Percentiles rank a stretch among this genome's conserved stretches.
Evolutionary conservation across 2,888 invertebrate species (phyloP).

Genomic region (Axea sp.): DNA sequence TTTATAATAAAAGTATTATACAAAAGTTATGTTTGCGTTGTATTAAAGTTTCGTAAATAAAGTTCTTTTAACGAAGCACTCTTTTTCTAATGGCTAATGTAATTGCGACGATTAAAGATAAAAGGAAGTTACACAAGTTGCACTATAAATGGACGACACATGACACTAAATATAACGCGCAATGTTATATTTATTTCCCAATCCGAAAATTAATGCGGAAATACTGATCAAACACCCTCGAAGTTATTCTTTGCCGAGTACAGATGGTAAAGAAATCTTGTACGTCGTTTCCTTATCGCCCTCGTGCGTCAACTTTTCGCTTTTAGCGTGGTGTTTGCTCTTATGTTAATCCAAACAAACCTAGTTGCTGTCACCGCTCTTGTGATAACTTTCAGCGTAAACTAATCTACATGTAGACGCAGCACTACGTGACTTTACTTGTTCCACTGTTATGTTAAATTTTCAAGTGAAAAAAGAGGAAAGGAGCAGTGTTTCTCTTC

Average conservation of each 20-base stretch:
- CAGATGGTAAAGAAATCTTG: conserved; percentile 19
- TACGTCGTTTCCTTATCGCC: conserved; percentile 33
- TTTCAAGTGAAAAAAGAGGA: no score
- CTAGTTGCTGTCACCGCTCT: conserved; percentile 31
- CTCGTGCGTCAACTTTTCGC: conserved; percentile 24
- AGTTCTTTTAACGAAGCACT: no score
- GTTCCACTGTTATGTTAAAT: no score
- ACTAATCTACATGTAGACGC: conserved; percentile 29
- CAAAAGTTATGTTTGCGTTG: no score
- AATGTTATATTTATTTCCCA: neutral
- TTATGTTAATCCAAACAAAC: conserved; percentile 51
- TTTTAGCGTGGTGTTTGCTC: conserved; percentile 41
- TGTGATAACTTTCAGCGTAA: conserved; percentile 41
- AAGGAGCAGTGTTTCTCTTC: no score
- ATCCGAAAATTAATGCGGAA: conserved; percentile 12
- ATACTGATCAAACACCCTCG: conserved; percentile 14
- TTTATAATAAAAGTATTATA: no score
- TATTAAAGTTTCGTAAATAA: no score
- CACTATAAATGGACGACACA: neutral
- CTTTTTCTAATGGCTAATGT: no score
- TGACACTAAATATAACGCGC: neutral
- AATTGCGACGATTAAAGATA: no score
- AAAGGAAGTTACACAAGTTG: neutral
- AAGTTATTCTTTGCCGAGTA: neutral
- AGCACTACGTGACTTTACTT: no score